Evolutionary conservation across 2,797 vertebrate genomes (phyloP).

Genomic region (Coluber constrictor): DNA sequence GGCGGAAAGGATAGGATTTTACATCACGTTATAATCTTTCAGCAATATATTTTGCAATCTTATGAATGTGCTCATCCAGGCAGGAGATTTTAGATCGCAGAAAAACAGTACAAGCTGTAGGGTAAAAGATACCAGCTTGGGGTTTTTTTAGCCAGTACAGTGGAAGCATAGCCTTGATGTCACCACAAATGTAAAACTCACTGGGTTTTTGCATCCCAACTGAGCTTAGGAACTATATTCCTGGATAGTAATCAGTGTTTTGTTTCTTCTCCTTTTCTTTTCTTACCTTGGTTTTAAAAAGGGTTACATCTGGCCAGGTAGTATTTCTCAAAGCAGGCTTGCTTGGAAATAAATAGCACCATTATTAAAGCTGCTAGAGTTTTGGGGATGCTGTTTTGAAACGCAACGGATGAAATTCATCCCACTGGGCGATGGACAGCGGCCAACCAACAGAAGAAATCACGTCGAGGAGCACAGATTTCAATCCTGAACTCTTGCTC

Average conservation of each 20-base stretch:
- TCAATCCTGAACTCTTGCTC: not conserved
- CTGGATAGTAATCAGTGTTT: not conserved
- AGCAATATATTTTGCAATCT: not conserved
- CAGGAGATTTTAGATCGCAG: not conserved
- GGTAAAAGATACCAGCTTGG: not conserved
- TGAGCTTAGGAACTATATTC: not conserved
- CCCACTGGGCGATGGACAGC: not conserved
- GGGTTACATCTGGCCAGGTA: slow-evolving; percentile 14
- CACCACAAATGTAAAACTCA: not conserved
- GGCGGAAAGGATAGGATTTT: not conserved
- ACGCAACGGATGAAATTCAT: not conserved
- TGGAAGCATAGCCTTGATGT: not conserved
- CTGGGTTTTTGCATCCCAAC: not conserved
- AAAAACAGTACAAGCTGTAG: not conserved
- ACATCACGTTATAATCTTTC: not conserved
- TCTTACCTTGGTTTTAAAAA: not conserved
- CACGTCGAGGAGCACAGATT: not conserved
- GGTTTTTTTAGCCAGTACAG: not conserved
- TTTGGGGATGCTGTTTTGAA: slow-evolving; percentile 2
- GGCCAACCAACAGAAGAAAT: not conserved
- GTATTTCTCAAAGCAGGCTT: slow-evolving; percentile 6
- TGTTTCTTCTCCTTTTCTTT: not conserved
- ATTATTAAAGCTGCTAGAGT: slow-evolving; percentile 15
- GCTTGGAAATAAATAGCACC: slow-evolving; percentile 9
- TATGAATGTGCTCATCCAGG: not conserved